Base-by-base conservation (phyloP, 2,113 vertebrate genomes). In the Python bivittatus region DNA sequence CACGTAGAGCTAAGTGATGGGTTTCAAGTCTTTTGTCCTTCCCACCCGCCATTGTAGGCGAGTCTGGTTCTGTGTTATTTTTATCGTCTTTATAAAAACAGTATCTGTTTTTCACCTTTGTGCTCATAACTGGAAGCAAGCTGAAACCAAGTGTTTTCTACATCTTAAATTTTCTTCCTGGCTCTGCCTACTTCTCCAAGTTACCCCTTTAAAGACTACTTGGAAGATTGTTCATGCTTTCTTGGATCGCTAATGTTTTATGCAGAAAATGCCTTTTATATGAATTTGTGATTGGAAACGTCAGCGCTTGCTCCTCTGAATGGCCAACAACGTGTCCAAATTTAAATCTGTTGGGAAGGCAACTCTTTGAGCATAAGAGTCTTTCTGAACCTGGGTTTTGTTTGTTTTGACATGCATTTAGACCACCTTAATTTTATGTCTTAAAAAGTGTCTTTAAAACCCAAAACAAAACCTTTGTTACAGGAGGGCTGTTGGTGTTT, bases 61-160 rank as follows among this genome's bases (percentile, higher is more conserved):
- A 96, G 97, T 97, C 96, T 96, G 96, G 96, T 97, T 98, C 93
- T 90, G 95, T 98, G 98, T 98, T 97, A 96, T 95, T 97, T 98
- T 98, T 97, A 97, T 97, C 97, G 97, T 98, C 97, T 96, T 97
- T 98, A 97, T 97, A 96, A 97, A 97, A 97, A 98, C 97, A 97
- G 93, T 98, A 97, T 96, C 97, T 98, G 97, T 98, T 98, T 98
- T 98, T 58, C 98, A 98, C 97, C 95, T 97, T 97, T 98, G 98
- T 98, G 97, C 97, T 97, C 96, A 98, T 97, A 98, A 98, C 98
- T 98, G 98, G 98, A 98, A 98, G 96, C 96, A 97, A 98, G 95
- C 96, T 96, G 95, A 96, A 97, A 96, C 97, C 97, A 97, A 97
- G 93, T 96, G 96, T 96, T 97, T 97, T 97, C 95, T 95, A 96